Percentiles rank a stretch among this genome's conserved stretches.
phyloP scores from a whole-genome alignment of 2,113 vertebrate species.

The Rhinogobius similis region DNA sequence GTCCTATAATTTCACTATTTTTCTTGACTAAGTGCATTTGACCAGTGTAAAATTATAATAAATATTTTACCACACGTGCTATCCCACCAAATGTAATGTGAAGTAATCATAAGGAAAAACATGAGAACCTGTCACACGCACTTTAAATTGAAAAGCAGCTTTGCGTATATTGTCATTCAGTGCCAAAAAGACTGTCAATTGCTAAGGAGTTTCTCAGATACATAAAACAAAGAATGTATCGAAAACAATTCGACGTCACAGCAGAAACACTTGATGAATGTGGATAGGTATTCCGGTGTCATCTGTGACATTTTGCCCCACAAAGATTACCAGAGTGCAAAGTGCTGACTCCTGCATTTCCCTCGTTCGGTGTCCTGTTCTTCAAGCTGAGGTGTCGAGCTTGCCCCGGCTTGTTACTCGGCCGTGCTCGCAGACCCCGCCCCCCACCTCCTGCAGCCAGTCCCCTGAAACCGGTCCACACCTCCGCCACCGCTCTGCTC shows the following conservation, averaged over 20 bases:
- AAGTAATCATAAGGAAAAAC: no score
- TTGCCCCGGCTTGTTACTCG: constrained; percentile 50
- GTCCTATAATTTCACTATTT: no score
- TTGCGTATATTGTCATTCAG: no score
- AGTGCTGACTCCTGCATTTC: constrained; percentile 18
- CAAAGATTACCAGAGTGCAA: constrained; percentile 8
- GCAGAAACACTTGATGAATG: background rate
- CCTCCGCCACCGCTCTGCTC: constrained; percentile 37
- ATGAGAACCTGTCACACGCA: no score
- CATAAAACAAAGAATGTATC: constrained; percentile 2
- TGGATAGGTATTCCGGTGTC: background rate
- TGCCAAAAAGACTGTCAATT: background rate
- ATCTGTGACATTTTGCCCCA: background rate
- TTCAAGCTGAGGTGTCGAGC: constrained; percentile 43
- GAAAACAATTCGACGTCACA: background rate
- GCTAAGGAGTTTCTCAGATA: background rate
- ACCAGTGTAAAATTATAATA: no score
- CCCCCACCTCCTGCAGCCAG: constrained; percentile 50
- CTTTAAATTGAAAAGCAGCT: no score
- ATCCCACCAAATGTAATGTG: no score
- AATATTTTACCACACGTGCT: no score
- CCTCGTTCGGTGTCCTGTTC: constrained; percentile 37
- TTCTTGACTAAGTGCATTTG: no score
- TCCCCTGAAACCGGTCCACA: constrained; percentile 60
- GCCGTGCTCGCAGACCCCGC: constrained; percentile 48